Evolutionary conservation across 2,888 invertebrate genomes (phyloP), one percentile per base, ranked within the genome.

Genomic region (Ischnus inquisitorius): DNA sequence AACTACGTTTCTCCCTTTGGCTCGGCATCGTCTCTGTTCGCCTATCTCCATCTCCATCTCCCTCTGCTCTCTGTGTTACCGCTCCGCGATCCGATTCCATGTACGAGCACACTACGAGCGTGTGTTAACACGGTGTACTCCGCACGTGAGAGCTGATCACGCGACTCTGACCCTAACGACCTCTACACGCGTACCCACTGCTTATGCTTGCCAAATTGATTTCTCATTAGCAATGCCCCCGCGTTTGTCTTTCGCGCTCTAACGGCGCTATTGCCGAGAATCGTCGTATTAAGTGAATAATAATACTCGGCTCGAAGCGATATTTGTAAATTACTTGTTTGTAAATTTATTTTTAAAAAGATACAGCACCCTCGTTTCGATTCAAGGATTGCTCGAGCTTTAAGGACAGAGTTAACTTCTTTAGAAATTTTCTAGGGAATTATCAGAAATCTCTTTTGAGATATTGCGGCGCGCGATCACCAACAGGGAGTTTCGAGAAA

Each of bases 201-300:
- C 79, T 79, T 83, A 83, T 76, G 75, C 79, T 83, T 83, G 79
- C 79, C 79, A 76, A 83, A 83, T 83, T 83, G 83, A 83, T 83
- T 83, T 79, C 79, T 79, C 83, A 83, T 83, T 83, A 83, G 83
- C 67, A 48, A 65, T 71, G 79, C 76, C 43, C 65, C 71, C 72
- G 57, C 76, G 76, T 76, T 67, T 41, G 41, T 62, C 39, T 46
- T 28, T 25, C 6, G 28, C 14, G 5, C 8, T 4, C 3, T 54
- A 22, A 39, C 41, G n/a, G 57, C 5, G 25, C 28, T 60, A 25
- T 28, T 25, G 10, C 14, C 57, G 28, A 28, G 14, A 8, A 28
- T 34, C 12, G 0, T 57, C 43, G 60, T n/a, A 12, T 46, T 25
- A 5, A 46, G n/a, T 10, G n/a, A 57, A 14, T 14, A 5, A 60